Evolutionary conservation across 2,113 vertebrate species (phyloP).

Genomic region (Xiphophorus maculatus): DNA sequence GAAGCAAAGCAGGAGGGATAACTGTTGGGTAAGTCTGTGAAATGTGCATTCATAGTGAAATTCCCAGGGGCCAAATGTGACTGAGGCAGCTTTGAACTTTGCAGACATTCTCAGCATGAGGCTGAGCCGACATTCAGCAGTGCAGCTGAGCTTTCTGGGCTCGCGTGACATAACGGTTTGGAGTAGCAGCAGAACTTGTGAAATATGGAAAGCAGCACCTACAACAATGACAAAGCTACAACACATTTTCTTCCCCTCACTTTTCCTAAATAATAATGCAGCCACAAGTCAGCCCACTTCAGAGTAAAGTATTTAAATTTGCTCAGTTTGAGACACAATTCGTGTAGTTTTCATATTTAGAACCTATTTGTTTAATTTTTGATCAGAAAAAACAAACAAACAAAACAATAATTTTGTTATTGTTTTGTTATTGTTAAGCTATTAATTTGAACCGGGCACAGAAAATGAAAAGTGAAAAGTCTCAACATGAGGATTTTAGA

Average conservation of each 20-base stretch:
- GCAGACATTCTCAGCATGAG: constrained; percentile 53
- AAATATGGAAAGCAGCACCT: constrained; percentile 24
- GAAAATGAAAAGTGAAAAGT: constrained; percentile 2
- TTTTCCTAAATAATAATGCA: not conserved
- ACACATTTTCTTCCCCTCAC: not conserved
- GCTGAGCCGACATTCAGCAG: constrained; percentile 24
- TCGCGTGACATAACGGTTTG: constrained; percentile 28
- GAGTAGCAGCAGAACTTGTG: constrained; percentile 25
- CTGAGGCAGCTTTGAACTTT: constrained; percentile 51
- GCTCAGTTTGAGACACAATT: not conserved
- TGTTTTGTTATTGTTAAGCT: too few relatives aligned
- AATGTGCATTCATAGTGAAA: constrained; percentile 51
- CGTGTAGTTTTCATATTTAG: not conserved
- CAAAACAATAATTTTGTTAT: constrained; percentile 21
- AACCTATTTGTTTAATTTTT: not conserved
- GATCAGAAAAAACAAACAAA: not conserved
- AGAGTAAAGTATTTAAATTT: not conserved
- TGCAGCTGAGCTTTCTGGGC: constrained; percentile 8
- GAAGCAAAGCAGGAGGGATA: constrained; percentile 28
- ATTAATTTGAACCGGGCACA: not conserved
- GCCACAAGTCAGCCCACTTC: not conserved
- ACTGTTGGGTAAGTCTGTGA: constrained; percentile 33
- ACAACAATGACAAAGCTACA: not conserved
- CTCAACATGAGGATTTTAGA: constrained; percentile 37
- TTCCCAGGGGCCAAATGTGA: constrained; percentile 39